These are phyloP conservation scores for Microplitis deprimator DNA, from an alignment of 2,888 invertebrate species.

Conservation along the genomic window DNA sequence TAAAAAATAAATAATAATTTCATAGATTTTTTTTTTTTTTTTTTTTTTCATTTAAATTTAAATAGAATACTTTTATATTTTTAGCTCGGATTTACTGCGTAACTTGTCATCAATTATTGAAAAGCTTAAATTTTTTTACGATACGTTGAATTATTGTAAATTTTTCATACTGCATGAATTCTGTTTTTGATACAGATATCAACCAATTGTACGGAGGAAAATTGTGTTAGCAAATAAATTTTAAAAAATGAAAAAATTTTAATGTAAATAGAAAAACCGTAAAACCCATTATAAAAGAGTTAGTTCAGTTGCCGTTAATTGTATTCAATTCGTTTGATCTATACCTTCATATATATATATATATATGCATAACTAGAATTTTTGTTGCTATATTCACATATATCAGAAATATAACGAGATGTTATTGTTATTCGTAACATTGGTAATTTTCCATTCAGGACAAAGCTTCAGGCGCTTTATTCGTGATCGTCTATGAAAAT, in stretches of 20 bases:
- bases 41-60: background rate
- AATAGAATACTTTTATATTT: background rate
- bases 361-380: background rate
- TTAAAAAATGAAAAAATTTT: background rate
- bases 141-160: background rate
- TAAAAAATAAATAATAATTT: background rate
- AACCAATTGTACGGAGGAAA: background rate
- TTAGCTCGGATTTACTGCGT: too few species aligned
- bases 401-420: conserved; percentile 8
- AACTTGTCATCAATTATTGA: background rate
- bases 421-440: conserved; percentile 25
- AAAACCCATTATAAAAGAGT: conserved; percentile 1
- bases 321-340: conserved; percentile 4
- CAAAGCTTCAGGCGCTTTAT: conserved; percentile 6
- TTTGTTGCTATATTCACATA: background rate
- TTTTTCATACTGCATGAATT: background rate
- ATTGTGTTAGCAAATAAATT: background rate
- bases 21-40: background rate
- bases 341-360: background rate
- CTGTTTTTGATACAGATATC: background rate
- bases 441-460: conserved; percentile 9
- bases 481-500: conserved; percentile 15
- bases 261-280: background rate
- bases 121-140: background rate
- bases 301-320: conserved; percentile 5